These are phyloP conservation scores for Porites lutea DNA, from an alignment of 64 coral and sea anemone species.

Conservation along the genomic window DNA sequence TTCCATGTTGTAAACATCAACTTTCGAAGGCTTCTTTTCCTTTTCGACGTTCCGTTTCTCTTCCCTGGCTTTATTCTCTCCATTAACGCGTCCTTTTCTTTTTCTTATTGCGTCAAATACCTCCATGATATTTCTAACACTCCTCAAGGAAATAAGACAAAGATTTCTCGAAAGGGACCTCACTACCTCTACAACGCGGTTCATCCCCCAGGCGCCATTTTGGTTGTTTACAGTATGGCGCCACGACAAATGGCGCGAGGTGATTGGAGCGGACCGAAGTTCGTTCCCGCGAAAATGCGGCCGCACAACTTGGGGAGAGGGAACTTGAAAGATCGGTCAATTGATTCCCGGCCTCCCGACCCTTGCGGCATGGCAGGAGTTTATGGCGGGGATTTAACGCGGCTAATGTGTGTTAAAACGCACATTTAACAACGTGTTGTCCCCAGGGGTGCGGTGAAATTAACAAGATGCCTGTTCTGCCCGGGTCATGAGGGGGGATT, in stretches of 20 bases:
- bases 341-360: too few species aligned
- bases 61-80: neutral
- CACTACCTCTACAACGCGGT: neutral
- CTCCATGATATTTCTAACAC: neutral
- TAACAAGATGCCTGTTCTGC: too few species aligned
- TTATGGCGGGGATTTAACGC: too few species aligned
- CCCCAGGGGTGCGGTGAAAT: too few species aligned
- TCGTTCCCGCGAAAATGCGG: too few species aligned
- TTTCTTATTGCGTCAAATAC: slow-evolving; percentile 27
- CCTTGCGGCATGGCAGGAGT: too few species aligned
- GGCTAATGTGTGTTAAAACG: too few species aligned
- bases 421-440: too few species aligned
- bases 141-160: neutral
- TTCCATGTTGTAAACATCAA: neutral
- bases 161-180: neutral
- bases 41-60: neutral
- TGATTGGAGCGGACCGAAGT: neutral
- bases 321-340: too few species aligned
- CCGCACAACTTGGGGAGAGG: too few species aligned
- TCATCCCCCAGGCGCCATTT: neutral
- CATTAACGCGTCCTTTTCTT: slow-evolving; percentile 2
- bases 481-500: too few species aligned
- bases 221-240: neutral
- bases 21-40: neutral
- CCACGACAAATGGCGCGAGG: slow-evolving; percentile 5